Percentiles rank a stretch among this genome's conserved stretches.
Evolutionary conservation across 2,888 invertebrate species (phyloP).

Genomic region (Mesochorus sp.): DNA sequence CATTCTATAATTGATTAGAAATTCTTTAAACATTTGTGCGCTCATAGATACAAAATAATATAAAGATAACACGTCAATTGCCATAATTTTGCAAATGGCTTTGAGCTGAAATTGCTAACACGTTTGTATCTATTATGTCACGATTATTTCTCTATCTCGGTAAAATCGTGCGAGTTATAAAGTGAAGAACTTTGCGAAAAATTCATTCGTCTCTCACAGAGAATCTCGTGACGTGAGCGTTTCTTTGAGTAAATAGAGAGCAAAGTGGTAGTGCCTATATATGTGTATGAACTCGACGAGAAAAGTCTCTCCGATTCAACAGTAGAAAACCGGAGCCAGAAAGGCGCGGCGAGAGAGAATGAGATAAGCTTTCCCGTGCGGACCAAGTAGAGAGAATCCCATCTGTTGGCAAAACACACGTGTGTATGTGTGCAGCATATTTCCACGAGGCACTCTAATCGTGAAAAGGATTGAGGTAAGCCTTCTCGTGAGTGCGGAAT

Average conservation of each 20-base stretch:
- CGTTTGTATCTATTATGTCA: neutral
- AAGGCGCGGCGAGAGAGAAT: constrained; percentile 25
- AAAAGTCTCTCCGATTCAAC: constrained; percentile 21
- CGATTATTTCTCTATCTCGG: constrained; percentile 17
- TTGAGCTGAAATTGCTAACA: too few relatives aligned
- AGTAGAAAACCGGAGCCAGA: constrained; percentile 17
- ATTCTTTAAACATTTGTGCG: too few relatives aligned
- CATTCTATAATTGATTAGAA: too few relatives aligned
- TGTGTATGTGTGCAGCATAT: constrained; percentile 30
- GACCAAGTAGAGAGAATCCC: constrained; percentile 48
- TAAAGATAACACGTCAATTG: too few relatives aligned
- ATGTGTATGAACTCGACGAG: neutral
- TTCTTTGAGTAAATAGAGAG: constrained; percentile 1
- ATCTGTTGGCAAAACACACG: constrained; percentile 55
- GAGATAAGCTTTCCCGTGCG: constrained; percentile 27
- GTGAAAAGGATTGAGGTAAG: constrained; percentile 59
- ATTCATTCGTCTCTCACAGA: constrained; percentile 35
- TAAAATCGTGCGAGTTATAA: constrained; percentile 17
- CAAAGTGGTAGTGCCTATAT: neutral
- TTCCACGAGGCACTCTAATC: constrained; percentile 52
- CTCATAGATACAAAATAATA: too few relatives aligned
- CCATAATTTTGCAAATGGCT: too few relatives aligned
- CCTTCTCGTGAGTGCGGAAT: constrained; percentile 40
- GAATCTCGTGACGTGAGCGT: constrained; percentile 21
- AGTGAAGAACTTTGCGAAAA: constrained; percentile 35